Evolutionary conservation across 1,140 invertebrate species (phyloP), one percentile per base, ranked within the genome.

Genomic region (Probaryconus sp.): DNA sequence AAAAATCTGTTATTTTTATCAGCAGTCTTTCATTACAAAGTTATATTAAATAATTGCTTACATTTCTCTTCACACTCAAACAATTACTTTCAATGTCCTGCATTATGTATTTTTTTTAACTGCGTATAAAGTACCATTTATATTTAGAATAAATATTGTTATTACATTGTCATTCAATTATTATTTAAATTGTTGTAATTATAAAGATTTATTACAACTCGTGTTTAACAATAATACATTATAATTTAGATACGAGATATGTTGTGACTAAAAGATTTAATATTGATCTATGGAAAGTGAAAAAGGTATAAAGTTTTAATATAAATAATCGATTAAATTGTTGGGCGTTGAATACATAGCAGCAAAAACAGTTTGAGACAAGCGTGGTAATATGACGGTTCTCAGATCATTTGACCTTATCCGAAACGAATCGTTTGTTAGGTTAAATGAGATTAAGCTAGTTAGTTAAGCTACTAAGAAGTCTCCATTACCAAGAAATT

Each of bases 371-470:
- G n/a, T n/a, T n/a, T n/a, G n/a, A n/a, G n/a, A n/a, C n/a, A n/a
- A n/a, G n/a, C n/a, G n/a, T n/a, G n/a, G n/a, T n/a, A n/a, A n/a
- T 20, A 37, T 16, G 38, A 18, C 40, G 63, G 42, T 30, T 50
- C 51, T 26, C n/a, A n/a, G 63, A 67, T 67, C 50, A 67, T 67
- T 67, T 43, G 56, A 67, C 24, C 51, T 67, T 56, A 67, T 56
- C 63, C 63, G 43, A 51, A 67, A 67, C 63, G 51, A 67, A 67
- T 67, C 40, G 63, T 67, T 67, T 67, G 63, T 67, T 67, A 47
- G 51, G 63, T 67, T 56, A 56, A 67, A 56, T 35, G 63, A 55
- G 51, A 67, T 56, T 67, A 67, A 42, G 24, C 56, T 30, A 13
- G 51, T n/a, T n/a, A n/a, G 33, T 67, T 56, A 28, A 67, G 20